These are phyloP conservation scores for Lasioglossum leucozonium DNA, from an alignment of 2,888 invertebrate species.

Conservation along the genomic window DNA sequence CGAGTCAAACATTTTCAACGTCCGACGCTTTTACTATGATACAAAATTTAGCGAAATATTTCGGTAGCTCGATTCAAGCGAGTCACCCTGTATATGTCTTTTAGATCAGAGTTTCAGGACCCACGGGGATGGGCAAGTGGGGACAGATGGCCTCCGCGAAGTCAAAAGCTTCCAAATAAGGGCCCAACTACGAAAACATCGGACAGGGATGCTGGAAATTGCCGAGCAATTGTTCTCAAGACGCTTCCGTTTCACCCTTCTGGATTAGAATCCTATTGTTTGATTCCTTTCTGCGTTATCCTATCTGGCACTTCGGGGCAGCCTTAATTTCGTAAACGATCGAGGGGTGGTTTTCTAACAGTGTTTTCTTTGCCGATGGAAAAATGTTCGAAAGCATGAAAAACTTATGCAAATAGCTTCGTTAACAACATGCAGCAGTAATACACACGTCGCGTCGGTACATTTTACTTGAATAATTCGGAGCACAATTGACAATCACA, in stretches of 20 bases:
- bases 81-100: not conserved
- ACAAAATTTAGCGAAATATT: no score
- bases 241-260: constrained; percentile 1
- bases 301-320: not conserved
- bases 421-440: not conserved
- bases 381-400: not conserved
- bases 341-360: not conserved
- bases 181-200: constrained; percentile 78
- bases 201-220: constrained; percentile 71
- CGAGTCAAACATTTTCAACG: not conserved
- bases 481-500: not conserved
- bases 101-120: constrained; percentile 8
- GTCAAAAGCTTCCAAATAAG: constrained; percentile 82
- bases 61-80: not conserved
- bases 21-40: no score
- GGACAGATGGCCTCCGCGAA: constrained; percentile 80
- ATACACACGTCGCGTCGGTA: no score
- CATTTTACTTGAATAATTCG: not conserved
- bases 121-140: constrained; percentile 55
- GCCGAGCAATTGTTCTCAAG: constrained; percentile 60
- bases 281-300: not conserved
- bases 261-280: constrained; percentile 3
- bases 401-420: not conserved
- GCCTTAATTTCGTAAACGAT: constrained; percentile 1
- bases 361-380: not conserved